Evolutionary conservation across 2,888 invertebrate species (phyloP), one percentile per base, ranked within the genome.

Genomic region (Glaucopsyche alexis): DNA sequence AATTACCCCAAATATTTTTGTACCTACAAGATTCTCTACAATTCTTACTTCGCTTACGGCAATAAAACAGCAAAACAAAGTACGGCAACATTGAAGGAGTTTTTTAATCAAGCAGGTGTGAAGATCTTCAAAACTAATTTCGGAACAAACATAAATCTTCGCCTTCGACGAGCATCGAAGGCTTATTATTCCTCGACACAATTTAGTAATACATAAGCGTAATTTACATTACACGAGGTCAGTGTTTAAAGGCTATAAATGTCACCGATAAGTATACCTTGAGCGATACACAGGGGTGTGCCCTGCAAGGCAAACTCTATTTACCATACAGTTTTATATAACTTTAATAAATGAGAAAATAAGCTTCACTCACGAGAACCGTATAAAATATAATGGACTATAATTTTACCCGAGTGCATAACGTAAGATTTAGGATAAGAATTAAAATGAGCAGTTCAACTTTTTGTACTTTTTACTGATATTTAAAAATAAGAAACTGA

Each of bases 61-160:
- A 45, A 14, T 49, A 69, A 38, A 69, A 13, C 13, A 69, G 19
- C 19, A 49, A 69, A 47, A 67, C 19, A 16, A 69, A 69, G 49
- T 69, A 19, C 69, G 29, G 19, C 16, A 49, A 69, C 67, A 67
- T 29, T 49, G 49, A 7, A 29, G 49, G 69, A 69, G 19, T 69
- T 69, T 69, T 69, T 69, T 49, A 69, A 49, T 69, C 69, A 65
- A 72, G 66, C 16, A 42, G 50, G 40, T 72, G 66, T 49, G 40
- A 40, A 50, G 65, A 49, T 72, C 65, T 49, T 60, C 64, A 67
- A 69, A 74, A 75, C 72, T 72, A 74, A 64, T 73, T 73, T 69
- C 74, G 72, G 71, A 74, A 69, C 65, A 76, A 75, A 77, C 79
- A 82, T 82, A 81, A 82, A 82, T 83, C 81, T 82, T 81, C 84